A percentile compares a stretch with the other conserved stretches of the same genome.
These are phyloP conservation scores for Drosophila ananassae DNA, from an alignment of 1,140 invertebrate species.

Conservation along the genomic window DNA sequence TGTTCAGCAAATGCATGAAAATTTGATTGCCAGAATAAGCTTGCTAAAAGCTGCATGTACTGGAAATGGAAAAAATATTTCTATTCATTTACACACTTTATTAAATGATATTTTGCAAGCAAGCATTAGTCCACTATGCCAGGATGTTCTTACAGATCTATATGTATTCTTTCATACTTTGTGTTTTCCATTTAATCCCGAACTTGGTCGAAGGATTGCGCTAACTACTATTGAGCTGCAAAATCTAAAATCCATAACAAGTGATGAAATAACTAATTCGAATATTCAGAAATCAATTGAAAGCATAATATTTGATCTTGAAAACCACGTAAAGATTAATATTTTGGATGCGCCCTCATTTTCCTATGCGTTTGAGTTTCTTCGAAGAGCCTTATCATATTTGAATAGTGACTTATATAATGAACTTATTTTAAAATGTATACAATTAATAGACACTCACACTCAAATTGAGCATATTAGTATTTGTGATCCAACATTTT, in stretches of 20 bases:
- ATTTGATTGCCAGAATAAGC: conserved; percentile 87
- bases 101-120: conserved; percentile 87
- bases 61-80: conserved; percentile 87
- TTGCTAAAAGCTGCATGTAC: conserved; percentile 87
- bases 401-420: conserved; percentile 85
- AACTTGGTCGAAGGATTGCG: conserved; percentile 84
- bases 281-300: conserved; percentile 67
- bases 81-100: conserved; percentile 87
- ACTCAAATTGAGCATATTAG: conserved; percentile 86
- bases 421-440: conserved; percentile 86
- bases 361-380: conserved; percentile 92
- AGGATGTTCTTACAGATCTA: conserved; percentile 87
- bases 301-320: conserved; percentile 41
- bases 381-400: conserved; percentile 87
- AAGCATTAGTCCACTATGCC: conserved; percentile 89
- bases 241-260: conserved; percentile 90
- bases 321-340: conserved; percentile 40
- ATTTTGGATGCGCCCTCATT: conserved; percentile 87
- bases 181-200: conserved; percentile 45
- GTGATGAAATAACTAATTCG: conserved; percentile 91
- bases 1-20: conserved; percentile 85
- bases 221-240: conserved; percentile 88
- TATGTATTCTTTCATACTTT: conserved; percentile 85
- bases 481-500: conserved; percentile 87
- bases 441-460: conserved; percentile 89